Conservation (phyloP, 2,797 vertebrate species). For the Chiloscyllium punctatum region DNA sequence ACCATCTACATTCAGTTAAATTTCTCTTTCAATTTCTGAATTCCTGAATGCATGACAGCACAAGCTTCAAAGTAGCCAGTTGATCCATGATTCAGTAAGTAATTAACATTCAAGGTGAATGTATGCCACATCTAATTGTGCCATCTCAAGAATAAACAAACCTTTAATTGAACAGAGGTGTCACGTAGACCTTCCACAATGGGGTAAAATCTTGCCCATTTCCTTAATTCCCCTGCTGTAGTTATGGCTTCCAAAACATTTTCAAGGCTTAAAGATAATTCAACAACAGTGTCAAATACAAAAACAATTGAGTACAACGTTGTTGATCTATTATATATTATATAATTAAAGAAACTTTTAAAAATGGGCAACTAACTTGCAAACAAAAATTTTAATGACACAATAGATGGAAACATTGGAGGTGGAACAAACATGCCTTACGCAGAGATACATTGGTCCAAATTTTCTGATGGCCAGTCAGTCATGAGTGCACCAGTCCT, state of each 20-base stretch:
- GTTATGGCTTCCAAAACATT: slow-evolving; percentile 94
- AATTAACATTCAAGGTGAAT: not conserved
- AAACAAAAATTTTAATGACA: not conserved
- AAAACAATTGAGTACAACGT: not conserved
- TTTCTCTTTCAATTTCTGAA: not conserved
- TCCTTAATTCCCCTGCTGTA: slow-evolving; percentile 74
- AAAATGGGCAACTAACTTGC: not conserved
- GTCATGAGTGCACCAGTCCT: too few relatives aligned
- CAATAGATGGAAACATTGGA: not conserved
- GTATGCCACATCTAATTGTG: not conserved
- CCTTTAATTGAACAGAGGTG: slow-evolving; percentile 84
- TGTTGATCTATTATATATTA: not conserved
- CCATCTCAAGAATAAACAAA: slow-evolving; percentile 45
- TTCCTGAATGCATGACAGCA: not conserved
- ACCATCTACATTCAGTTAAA: not conserved
- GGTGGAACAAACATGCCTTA: not conserved
- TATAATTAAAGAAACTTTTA: not conserved
- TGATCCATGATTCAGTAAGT: not conserved
- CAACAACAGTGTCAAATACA: not conserved
- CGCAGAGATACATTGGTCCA: not conserved
- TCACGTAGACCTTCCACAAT: slow-evolving; percentile 85
- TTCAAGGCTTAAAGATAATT: slow-evolving; percentile 70
- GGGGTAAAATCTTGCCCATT: slow-evolving; percentile 74
- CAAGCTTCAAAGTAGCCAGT: not conserved
- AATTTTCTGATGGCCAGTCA: too few relatives aligned